Percentiles rank a stretch among this genome's conserved stretches.
phyloP scores from a whole-genome alignment of 2,797 vertebrate genomes.

The Cetoscarus ocellatus region DNA sequence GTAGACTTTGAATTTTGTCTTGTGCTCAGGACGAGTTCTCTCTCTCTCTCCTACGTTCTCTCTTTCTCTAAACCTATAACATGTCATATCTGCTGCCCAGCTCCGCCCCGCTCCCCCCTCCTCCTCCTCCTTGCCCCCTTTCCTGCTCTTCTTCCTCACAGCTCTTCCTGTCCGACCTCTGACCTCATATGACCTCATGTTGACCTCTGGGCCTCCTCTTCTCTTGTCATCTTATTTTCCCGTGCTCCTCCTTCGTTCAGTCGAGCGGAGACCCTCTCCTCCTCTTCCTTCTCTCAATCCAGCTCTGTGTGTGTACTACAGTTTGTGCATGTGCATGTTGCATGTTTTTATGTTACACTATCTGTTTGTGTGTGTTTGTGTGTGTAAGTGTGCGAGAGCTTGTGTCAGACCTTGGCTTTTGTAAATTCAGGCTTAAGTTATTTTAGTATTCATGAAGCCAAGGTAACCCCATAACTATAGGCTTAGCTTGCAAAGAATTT shows the following conservation, averaged over 20 bases:
- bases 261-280: slow-evolving; percentile 73
- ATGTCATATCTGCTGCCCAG: slow-evolving; percentile 86
- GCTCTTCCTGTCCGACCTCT: slow-evolving; percentile 89
- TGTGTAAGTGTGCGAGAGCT: slow-evolving; percentile 8
- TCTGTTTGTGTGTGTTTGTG: slow-evolving; percentile 24
- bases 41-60: slow-evolving; percentile 53
- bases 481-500: slow-evolving; percentile 20
- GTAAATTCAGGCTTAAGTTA: slow-evolving; percentile 6
- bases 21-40: slow-evolving; percentile 53
- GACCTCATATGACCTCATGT: slow-evolving; percentile 90
- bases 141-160: slow-evolving; percentile 85
- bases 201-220: slow-evolving; percentile 86
- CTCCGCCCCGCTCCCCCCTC: slow-evolving; percentile 72
- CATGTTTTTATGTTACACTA: slow-evolving; percentile 63
- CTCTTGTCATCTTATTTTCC: slow-evolving; percentile 83
- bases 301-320: slow-evolving; percentile 77
- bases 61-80: slow-evolving; percentile 77
- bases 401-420: slow-evolving; percentile 33
- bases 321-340: slow-evolving; percentile 77
- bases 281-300: slow-evolving; percentile 75
- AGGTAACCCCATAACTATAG: not conserved
- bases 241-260: slow-evolving; percentile 75
- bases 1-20: slow-evolving; percentile 59
- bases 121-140: slow-evolving; percentile 61
- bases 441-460: slow-evolving; percentile 3